Conservation (phyloP, 2,888 invertebrate species). For the Monopis laevigella region DNA sequence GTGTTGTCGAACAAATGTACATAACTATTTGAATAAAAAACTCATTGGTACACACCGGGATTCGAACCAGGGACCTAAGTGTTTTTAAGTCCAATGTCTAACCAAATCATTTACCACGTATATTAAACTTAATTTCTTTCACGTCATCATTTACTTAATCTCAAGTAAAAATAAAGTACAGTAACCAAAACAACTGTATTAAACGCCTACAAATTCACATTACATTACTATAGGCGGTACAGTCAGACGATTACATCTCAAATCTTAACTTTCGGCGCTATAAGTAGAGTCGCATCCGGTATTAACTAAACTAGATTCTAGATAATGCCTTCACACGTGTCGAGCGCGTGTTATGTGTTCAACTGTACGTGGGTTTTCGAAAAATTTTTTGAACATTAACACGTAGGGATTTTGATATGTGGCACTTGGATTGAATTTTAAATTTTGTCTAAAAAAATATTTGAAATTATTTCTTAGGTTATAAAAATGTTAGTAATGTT, state of each 20-base stretch:
- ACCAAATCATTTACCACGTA: too few relatives aligned
- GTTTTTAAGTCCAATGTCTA: too few relatives aligned
- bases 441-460: neutral
- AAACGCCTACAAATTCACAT: slow-evolving; percentile 5
- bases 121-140: too few relatives aligned
- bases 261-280: slow-evolving; percentile 34
- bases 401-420: neutral
- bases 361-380: slow-evolving; percentile 34
- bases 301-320: slow-evolving; percentile 39
- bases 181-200: neutral
- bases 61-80: too few relatives aligned
- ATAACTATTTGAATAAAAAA: too few relatives aligned
- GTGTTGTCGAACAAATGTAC: too few relatives aligned
- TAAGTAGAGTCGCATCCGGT: slow-evolving; percentile 40
- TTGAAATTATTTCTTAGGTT: too few relatives aligned
- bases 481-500: too few relatives aligned
- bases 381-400: slow-evolving; percentile 1
- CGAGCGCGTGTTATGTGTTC: slow-evolving; percentile 31
- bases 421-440: neutral
- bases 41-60: too few relatives aligned
- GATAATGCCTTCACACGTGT: slow-evolving; percentile 50
- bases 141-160: neutral
- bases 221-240: slow-evolving; percentile 4
- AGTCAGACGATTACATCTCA: slow-evolving; percentile 6
- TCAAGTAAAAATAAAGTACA: slow-evolving; percentile 8